Conservation (phyloP, 2,888 invertebrate species). For the Cephus pulcher region DNA sequence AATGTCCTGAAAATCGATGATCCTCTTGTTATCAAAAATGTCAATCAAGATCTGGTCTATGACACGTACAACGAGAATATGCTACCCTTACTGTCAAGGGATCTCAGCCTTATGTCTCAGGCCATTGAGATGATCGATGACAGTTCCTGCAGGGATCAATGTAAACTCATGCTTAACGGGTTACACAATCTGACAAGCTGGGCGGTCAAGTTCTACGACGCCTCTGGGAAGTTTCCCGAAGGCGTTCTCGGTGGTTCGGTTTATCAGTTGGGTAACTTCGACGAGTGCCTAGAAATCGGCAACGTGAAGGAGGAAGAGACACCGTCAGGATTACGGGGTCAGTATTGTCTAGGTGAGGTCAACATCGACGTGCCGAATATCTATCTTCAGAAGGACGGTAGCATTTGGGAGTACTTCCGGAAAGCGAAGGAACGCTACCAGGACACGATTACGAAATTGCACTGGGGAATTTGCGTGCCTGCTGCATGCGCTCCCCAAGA, state of each 20-base stretch:
- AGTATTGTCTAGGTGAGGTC: constrained; percentile 52
- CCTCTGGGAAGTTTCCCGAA: constrained; percentile 77
- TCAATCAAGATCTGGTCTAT: constrained; percentile 17
- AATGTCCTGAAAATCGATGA: constrained; percentile 25
- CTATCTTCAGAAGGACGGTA: constrained; percentile 25
- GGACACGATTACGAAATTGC: constrained; percentile 56
- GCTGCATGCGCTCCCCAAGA: constrained; percentile 64
- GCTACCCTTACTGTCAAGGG: constrained; percentile 39
- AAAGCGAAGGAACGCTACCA: constrained; percentile 38
- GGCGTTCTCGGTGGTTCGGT: constrained; percentile 77
- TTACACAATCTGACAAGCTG: constrained; percentile 46
- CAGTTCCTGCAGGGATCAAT: constrained; percentile 42
- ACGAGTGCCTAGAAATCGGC: constrained; percentile 71
- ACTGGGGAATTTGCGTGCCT: constrained; percentile 72
- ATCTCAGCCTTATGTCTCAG: constrained; percentile 36
- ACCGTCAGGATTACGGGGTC: constrained; percentile 37
- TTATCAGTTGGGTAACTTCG: constrained; percentile 80
- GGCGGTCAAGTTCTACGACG: constrained; percentile 72
- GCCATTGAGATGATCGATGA: constrained; percentile 42
- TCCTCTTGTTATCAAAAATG: neutral
- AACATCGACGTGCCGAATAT: constrained; percentile 40
- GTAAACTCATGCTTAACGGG: constrained; percentile 36
- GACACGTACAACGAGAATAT: constrained; percentile 29
- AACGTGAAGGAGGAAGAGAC: constrained; percentile 32
- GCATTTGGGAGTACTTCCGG: constrained; percentile 10